Percentiles rank a stretch among this genome's conserved stretches.
These are phyloP conservation scores for Urechis unicinctus DNA, from an alignment of 2,888 invertebrate species.

Conservation along the genomic window DNA sequence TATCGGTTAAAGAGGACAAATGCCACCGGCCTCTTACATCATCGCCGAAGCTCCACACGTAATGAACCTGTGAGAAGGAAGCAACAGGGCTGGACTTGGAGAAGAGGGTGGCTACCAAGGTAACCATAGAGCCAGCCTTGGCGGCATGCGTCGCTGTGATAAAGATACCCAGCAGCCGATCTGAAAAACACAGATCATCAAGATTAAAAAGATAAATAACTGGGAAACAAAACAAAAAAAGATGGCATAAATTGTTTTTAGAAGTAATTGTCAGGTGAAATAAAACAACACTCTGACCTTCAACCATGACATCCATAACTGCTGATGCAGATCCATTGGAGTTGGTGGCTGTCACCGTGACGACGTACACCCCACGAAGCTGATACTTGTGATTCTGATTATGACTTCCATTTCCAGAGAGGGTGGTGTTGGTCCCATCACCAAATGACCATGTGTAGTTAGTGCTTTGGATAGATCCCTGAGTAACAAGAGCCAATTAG, in stretches of 20 bases:
- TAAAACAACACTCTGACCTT: neutral
- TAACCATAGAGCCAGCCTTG: conserved; percentile 23
- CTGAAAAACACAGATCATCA: conserved; percentile 24
- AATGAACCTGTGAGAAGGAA: conserved; percentile 23
- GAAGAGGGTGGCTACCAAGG: conserved; percentile 19
- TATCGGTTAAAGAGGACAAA: too few species aligned
- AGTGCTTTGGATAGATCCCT: conserved; percentile 30
- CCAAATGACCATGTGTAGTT: conserved; percentile 30
- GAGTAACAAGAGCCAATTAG: neutral
- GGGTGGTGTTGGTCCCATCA: conserved; percentile 14
- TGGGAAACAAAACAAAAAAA: too few species aligned
- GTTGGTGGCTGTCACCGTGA: conserved; percentile 29
- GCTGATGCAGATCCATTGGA: conserved; percentile 1
- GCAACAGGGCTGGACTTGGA: neutral
- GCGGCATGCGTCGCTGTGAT: conserved; percentile 31
- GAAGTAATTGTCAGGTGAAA: too few species aligned
- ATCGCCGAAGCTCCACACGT: conserved; percentile 31
- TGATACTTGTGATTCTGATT: conserved; percentile 21
- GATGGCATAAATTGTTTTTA: too few species aligned
- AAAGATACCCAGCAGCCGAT: conserved; percentile 24
- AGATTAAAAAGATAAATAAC: too few species aligned
- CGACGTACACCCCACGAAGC: conserved; percentile 24
- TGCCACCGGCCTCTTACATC: too few species aligned
- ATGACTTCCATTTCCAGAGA: conserved; percentile 11
- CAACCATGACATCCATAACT: neutral